Conservation (phyloP, 2,113 vertebrate genomes). For the Felis catus region DNA sequence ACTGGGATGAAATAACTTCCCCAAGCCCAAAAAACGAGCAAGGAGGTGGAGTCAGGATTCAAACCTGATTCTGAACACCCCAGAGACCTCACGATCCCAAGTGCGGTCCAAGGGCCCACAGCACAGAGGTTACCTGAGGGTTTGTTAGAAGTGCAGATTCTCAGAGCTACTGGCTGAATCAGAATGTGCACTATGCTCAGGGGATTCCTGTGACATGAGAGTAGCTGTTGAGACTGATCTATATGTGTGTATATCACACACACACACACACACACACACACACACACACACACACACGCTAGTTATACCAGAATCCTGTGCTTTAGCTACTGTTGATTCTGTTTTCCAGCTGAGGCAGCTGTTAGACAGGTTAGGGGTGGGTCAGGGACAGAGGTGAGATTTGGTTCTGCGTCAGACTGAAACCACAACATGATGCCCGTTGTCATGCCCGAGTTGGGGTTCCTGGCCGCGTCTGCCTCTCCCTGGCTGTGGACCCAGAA, state of each 20-base stretch:
- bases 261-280: too few species aligned
- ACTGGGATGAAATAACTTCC: not conserved
- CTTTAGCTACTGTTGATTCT: accelerated
- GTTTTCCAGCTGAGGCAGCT: not conserved
- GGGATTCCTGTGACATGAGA: not conserved
- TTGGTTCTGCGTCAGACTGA: not conserved
- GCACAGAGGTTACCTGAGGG: not conserved
- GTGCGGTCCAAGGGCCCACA: accelerated
- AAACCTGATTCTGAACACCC: not conserved
- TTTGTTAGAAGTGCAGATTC: too few species aligned
- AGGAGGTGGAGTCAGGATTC: not conserved
- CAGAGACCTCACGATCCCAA: not conserved
- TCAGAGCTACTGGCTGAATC: not conserved
- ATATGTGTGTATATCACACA: too few species aligned
- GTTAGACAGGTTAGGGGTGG: not conserved
- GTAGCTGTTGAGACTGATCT: too few species aligned
- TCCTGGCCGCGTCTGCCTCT: not conserved
- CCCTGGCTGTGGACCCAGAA: accelerated
- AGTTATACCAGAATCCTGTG: not conserved
- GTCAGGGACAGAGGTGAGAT: not conserved
- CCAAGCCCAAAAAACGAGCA: not conserved
- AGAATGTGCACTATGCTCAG: too few species aligned
- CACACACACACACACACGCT: too few species aligned
- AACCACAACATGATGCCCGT: accelerated
- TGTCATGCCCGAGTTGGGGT: too few species aligned